These are phyloP conservation scores for Pterophyllum scalare DNA, from an alignment of 2,113 vertebrate genomes.

Conservation along the genomic window DNA sequence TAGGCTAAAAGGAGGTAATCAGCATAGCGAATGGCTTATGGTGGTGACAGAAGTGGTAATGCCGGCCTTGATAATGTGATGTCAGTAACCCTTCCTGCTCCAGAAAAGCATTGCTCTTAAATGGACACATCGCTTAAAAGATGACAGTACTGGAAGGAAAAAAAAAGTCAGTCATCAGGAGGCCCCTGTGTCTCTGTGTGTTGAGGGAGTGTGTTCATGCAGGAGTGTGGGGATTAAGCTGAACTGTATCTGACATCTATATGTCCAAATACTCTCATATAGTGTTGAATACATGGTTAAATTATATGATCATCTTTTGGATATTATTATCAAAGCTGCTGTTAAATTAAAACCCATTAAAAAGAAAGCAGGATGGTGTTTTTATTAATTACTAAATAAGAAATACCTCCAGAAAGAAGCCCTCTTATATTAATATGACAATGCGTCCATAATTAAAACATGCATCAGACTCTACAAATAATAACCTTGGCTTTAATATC, in stretches of 20 bases:
- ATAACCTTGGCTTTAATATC: slow-evolving; percentile 82
- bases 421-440: slow-evolving; percentile 45
- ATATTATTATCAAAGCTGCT: slow-evolving; percentile 15
- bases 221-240: slow-evolving; percentile 30
- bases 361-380: slow-evolving; percentile 9
- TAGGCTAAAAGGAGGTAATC: slow-evolving; percentile 82
- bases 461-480: slow-evolving; percentile 78
- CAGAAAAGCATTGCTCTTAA: slow-evolving; percentile 88
- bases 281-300: not conserved
- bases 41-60: slow-evolving; percentile 86
- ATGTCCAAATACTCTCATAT: slow-evolving; percentile 50
- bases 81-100: slow-evolving; percentile 90
- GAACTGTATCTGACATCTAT: slow-evolving; percentile 58
- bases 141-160: slow-evolving; percentile 93
- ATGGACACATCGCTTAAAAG: slow-evolving; percentile 93
- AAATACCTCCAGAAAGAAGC: slow-evolving; percentile 18
- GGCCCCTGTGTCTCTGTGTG: slow-evolving; percentile 72
- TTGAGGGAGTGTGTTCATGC: slow-evolving; percentile 1
- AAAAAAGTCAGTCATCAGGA: slow-evolving; percentile 88
- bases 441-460: slow-evolving; percentile 79
- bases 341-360: slow-evolving; percentile 19
- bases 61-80: slow-evolving; percentile 96
- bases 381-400: slow-evolving; percentile 50
- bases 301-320: not conserved
- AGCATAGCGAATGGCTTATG: slow-evolving; percentile 82